Percentiles rank a stretch among this genome's conserved stretches.
phyloP scores from a whole-genome alignment of 2,797 vertebrate genomes.

The Agapornis canus region DNA sequence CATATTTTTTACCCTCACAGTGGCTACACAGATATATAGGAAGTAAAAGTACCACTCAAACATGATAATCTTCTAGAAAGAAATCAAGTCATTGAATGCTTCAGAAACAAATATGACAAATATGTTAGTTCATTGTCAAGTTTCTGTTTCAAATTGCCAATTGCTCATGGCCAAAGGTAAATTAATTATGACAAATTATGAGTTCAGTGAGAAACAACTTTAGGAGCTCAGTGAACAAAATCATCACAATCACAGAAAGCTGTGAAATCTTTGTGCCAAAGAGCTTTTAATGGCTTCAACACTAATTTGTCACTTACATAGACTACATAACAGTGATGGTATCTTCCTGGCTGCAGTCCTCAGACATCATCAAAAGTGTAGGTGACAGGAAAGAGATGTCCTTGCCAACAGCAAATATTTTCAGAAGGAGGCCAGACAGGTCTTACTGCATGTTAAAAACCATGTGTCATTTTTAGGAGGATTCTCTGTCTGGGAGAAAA shows the following conservation, averaged over 20 bases:
- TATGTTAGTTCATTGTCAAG: not conserved
- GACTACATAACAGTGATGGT: not conserved
- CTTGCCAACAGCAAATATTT: not conserved
- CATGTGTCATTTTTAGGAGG: not conserved
- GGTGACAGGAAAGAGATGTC: rapidly evolving
- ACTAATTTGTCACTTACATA: not conserved
- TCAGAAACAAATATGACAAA: not conserved
- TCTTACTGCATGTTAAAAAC: not conserved
- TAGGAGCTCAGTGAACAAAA: not conserved
- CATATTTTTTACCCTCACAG: not conserved
- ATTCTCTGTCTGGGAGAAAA: not conserved
- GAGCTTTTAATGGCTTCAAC: not conserved
- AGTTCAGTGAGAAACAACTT: not conserved
- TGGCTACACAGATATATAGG: not conserved
- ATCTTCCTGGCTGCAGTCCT: not conserved
- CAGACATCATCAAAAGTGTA: not conserved
- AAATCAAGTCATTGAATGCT: not conserved
- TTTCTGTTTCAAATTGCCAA: not conserved
- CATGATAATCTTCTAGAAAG: not conserved
- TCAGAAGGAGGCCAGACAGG: not conserved
- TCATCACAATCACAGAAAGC: not conserved
- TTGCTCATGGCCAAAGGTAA: not conserved
- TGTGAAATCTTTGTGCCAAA: not conserved
- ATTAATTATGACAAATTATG: constrained; percentile 2
- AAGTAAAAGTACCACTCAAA: not conserved